Base-by-base conservation (phyloP, 2,113 vertebrate species). In the Oophaga pumilio region DNA sequence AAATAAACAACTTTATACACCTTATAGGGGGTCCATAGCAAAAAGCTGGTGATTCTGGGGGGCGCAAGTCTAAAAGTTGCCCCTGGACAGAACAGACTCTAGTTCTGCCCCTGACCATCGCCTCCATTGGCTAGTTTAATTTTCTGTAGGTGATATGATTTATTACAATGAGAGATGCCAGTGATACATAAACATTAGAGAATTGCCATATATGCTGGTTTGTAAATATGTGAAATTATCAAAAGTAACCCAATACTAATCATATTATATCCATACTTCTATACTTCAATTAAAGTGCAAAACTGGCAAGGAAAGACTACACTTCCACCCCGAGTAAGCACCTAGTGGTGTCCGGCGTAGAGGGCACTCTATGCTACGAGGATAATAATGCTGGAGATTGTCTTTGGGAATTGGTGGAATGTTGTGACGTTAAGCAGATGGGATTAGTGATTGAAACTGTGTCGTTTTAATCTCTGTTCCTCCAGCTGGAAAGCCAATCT, bases 401-500 rank as follows among this genome's bases (percentile, higher is more conserved):
- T 88, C 86, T 88, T 88, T 84, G 86, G 86, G 86, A 87, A 87
- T 82, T 82, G 79, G 84, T 88, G 57, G 87, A 84, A 82, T 85
- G 76, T 80, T 84, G 85, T 85, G 82, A 89, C 74, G 53, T 89
- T 89, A 80, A 89, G 87, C 74, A 85, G 87, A 89, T 84, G 87
- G 83, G 83, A 89, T 89, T 89, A 89, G 76, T 85, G 82, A 84
- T 85, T 89, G 87, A 89, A 85, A 89, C 87, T 89, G 81, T 83
- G 80, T 88, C 80, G 73, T 88, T 89, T 80, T 89, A 89, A 89
- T 89, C 87, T 87, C 87, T 73, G 20, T 87, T 89, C 91, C 91
- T 91, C 28, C 90, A 60, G 85, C 86, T 17, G 86, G 91, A 92
- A 92, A 92, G 90, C 89, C 82, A 90, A 12, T 49, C 89, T 91